Evolutionary conservation across 2,797 vertebrate genomes (phyloP), one percentile per base, ranked within the genome.

Genomic region (Agapornis canus): DNA sequence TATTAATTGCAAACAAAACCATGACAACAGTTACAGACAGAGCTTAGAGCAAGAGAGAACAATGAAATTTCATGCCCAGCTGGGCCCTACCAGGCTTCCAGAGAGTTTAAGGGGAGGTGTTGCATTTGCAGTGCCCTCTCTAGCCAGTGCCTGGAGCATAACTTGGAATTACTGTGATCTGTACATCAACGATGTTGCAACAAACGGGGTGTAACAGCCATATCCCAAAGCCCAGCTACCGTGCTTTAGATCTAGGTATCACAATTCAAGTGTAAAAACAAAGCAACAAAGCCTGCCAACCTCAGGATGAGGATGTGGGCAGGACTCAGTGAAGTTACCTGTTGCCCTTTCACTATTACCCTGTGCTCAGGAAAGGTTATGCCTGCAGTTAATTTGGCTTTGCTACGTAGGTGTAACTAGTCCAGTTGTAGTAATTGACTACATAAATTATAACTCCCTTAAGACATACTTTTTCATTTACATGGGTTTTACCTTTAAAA

Each of bases 111-210:
- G 8, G 7, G 49, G 13, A 60, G 54, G 25, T 0, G 2, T 4
- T 75, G 82, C 10, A 56, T 16, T 43, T 29, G 63, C 63, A 49
- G 2, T 18, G 31, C 10, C 25, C 37, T 40, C 35, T 61, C 1
- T 25, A 56, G 6, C 6, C 25, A n/a, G 39, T 2, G 21, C 61
- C 49, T 65, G 0, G 2, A 32, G 64, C 1, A 8, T 11, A 22
- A 21, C 54, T 11, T 2, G n/a, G 20, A 4, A 4, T 13, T 5
- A 4, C 0, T 9, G 25, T 3, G 27, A 42, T 4, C 13, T 3
- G 0, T 20, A 57, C 86, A 19, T 11, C 48, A 51, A 13, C 3
- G 26, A 5, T 57, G 32, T 9, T 23, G 17, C 1, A 5, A 4
- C 19, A 49, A 11, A 6, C 78, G 27, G 23, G 40, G 31, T 3